These are phyloP conservation scores for Acanthosepion pharaonis DNA, from an alignment of 2,888 invertebrate species.

Conservation along the genomic window DNA sequence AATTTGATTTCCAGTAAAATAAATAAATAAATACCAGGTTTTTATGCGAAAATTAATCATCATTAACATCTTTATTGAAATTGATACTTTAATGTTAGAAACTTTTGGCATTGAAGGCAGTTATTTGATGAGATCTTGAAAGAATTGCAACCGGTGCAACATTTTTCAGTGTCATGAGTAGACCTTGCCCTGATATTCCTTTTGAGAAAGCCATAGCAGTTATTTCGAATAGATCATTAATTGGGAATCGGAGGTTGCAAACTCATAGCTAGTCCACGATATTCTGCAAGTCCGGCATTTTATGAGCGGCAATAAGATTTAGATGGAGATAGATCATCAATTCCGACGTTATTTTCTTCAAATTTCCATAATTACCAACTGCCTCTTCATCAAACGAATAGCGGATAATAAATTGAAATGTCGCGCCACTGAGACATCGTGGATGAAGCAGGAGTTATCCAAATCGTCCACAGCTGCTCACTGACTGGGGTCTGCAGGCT, in stretches of 20 bases:
- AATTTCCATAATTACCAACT: slow-evolving; percentile 33
- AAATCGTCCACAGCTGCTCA: neutral
- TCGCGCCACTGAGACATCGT: neutral
- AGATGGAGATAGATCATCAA: neutral
- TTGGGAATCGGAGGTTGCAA: neutral
- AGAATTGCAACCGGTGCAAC: neutral
- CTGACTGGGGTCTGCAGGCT: neutral
- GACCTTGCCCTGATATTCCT: too few relatives aligned
- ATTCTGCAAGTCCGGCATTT: neutral
- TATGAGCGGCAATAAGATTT: neutral
- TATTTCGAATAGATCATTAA: neutral
- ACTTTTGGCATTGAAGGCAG: neutral
- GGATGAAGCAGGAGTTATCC: neutral
- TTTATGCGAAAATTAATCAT: too few relatives aligned
- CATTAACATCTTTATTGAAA: neutral
- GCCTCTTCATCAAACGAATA: neutral
- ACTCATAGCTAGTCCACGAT: neutral
- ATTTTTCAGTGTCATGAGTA: too few relatives aligned
- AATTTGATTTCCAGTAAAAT: too few relatives aligned
- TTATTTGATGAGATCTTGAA: neutral
- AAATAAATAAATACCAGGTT: too few relatives aligned
- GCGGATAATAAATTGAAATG: slow-evolving; percentile 33
- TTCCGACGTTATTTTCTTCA: slow-evolving; percentile 33
- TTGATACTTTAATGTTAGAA: neutral
- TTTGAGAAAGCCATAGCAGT: neutral